These are phyloP conservation scores for Picathartes gymnocephalus DNA, from an alignment of 2,113 vertebrate species.

Conservation along the genomic window DNA sequence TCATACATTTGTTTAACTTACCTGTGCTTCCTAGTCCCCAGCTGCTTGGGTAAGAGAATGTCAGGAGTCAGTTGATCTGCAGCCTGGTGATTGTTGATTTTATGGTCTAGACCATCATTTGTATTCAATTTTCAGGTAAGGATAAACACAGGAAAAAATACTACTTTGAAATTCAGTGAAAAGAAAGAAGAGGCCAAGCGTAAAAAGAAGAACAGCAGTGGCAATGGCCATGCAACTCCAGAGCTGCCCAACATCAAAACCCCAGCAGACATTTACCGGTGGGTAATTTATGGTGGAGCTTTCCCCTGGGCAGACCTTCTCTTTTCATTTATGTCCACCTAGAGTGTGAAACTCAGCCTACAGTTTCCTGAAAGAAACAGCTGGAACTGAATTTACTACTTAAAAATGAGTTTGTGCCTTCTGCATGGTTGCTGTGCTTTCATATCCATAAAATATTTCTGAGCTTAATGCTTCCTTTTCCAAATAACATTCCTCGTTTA, in stretches of 20 bases:
- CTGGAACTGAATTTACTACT: neutral
- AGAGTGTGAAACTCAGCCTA: neutral
- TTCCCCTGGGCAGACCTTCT: neutral
- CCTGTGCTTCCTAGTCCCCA: neutral
- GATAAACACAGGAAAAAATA: conserved; percentile 98
- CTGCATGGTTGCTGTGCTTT: neutral
- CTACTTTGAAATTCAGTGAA: conserved; percentile 94
- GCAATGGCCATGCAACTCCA: conserved; percentile 76
- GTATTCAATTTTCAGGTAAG: conserved; percentile 82
- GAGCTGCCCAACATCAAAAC: conserved; percentile 86
- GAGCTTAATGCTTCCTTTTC: neutral
- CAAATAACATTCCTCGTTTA: neutral
- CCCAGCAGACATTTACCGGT: conserved; percentile 94
- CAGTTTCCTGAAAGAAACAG: neutral
- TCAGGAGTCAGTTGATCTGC: neutral
- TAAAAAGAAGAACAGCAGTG: conserved; percentile 85
- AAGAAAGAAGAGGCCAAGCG: conserved; percentile 91
- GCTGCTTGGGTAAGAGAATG: neutral
- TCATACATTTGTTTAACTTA: neutral
- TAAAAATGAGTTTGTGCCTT: neutral
- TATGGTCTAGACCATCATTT: conserved; percentile 9
- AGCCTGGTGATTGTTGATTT: neutral
- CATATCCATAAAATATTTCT: neutral
- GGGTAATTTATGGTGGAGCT: neutral
- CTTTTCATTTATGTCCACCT: neutral